A percentile compares a stretch with the other conserved stretches of the same genome.
Evolutionary conservation across 2,888 invertebrate genomes (phyloP).

Genomic region (Cerastis leucographa): DNA sequence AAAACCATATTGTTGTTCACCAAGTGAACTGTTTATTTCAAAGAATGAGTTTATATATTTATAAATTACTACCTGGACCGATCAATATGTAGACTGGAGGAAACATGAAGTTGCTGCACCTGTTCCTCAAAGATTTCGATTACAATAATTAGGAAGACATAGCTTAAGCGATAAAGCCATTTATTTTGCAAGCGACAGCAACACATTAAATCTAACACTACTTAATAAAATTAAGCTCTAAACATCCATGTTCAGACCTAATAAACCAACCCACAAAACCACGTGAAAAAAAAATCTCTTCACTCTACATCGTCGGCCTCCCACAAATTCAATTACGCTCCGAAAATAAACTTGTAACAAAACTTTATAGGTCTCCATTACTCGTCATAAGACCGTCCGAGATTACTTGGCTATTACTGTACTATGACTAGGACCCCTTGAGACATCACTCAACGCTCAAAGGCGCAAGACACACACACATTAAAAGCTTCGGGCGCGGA

Average conservation of each 20-base stretch:
- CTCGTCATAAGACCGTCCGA: slow-evolving; percentile 24
- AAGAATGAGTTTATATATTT: no score
- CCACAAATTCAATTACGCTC: slow-evolving; percentile 44
- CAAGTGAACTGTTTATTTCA: no score
- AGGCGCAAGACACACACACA: no score
- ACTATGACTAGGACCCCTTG: slow-evolving; percentile 1
- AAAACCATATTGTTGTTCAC: no score
- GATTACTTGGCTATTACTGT: slow-evolving; percentile 29
- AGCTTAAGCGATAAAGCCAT: background rate
- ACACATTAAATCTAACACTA: background rate
- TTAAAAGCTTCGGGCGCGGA: no score
- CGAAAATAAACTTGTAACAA: slow-evolving; percentile 45
- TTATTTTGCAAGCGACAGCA: background rate
- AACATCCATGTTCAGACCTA: background rate
- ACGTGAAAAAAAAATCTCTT: slow-evolving; percentile 18
- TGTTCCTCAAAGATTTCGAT: background rate
- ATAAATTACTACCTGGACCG: no score
- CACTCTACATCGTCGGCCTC: background rate
- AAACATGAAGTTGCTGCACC: background rate
- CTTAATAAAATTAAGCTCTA: background rate
- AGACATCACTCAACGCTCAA: slow-evolving; percentile 26
- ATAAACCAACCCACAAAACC: slow-evolving; percentile 10
- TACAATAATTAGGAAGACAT: background rate
- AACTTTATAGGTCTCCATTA: slow-evolving; percentile 37
- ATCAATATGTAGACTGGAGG: no score